Evolutionary conservation across 2,888 invertebrate genomes (phyloP).

Genomic region (Loripinus fragilis): DNA sequence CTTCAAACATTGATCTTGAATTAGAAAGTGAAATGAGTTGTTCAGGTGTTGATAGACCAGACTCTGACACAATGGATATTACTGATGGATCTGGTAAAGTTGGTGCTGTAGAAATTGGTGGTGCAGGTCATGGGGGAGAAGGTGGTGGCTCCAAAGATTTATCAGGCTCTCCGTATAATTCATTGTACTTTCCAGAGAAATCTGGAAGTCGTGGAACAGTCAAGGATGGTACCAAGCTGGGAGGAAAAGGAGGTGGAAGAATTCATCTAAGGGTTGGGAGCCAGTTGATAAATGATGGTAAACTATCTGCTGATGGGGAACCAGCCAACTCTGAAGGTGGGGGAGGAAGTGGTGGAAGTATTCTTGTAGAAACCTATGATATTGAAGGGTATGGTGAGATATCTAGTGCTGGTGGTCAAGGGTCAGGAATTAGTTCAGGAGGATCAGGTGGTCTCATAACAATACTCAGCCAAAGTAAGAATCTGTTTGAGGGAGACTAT

Average conservation of each 20-base stretch:
- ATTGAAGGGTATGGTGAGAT: slow-evolving; percentile 72
- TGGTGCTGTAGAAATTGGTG: slow-evolving; percentile 52
- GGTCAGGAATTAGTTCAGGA: slow-evolving; percentile 57
- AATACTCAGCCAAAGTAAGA: slow-evolving; percentile 53
- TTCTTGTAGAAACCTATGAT: slow-evolving; percentile 59
- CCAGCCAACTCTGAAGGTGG: slow-evolving; percentile 59
- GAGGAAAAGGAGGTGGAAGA: slow-evolving; percentile 67
- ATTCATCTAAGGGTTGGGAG: slow-evolving; percentile 65
- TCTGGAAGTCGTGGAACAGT: slow-evolving; percentile 67
- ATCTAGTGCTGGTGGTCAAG: slow-evolving; percentile 65
- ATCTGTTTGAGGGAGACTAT: slow-evolving; percentile 64
- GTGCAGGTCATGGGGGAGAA: slow-evolving; percentile 70
- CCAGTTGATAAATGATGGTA: slow-evolving; percentile 69
- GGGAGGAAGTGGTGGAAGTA: slow-evolving; percentile 75
- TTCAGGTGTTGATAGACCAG: slow-evolving; percentile 57
- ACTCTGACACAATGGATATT: slow-evolving; percentile 62
- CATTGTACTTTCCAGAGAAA: slow-evolving; percentile 64
- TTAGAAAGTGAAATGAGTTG: slow-evolving; percentile 66
- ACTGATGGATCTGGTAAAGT: slow-evolving; percentile 50
- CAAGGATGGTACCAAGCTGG: slow-evolving; percentile 26
- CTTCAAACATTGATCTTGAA: slow-evolving; percentile 65
- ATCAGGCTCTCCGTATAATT: slow-evolving; percentile 67
- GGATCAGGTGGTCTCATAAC: slow-evolving; percentile 72
- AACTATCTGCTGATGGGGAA: slow-evolving; percentile 69
- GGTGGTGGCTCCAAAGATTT: slow-evolving; percentile 56